Evolutionary conservation across 2,888 invertebrate genomes (phyloP).

Genomic region (Oscheius sp.): DNA sequence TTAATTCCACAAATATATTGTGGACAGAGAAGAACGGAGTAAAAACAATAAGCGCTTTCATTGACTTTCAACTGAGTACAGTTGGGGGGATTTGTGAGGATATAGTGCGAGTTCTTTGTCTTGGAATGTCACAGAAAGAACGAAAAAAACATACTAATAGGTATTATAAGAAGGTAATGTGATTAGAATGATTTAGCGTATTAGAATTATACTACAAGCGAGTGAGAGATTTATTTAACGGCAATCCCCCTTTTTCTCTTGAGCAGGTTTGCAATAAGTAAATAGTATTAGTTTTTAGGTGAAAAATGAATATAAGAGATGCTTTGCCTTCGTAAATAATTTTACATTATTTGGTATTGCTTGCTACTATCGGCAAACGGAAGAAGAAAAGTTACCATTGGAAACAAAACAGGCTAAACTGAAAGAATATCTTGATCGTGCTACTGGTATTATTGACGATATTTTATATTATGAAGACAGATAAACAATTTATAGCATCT

Average conservation of each 20-base stretch:
- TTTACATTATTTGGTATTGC: conserved; percentile 24
- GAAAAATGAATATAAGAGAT: conserved; percentile 11
- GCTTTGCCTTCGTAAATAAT: conserved; percentile 8
- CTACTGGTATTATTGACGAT: conserved; percentile 18
- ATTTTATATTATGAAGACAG: too few species aligned
- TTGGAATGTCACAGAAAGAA: conserved; percentile 2
- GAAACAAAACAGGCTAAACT: conserved; percentile 8
- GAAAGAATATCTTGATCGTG: conserved; percentile 8
- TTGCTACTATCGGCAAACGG: conserved; percentile 12
- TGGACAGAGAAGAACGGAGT: conserved; percentile 16
- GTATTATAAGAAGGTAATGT: background rate
- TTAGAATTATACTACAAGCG: background rate
- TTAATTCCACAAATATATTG: conserved; percentile 24
- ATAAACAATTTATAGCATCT: too few species aligned
- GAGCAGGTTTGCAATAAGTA: conserved; percentile 3
- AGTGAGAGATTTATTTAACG: conserved; percentile 2
- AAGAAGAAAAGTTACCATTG: conserved; percentile 13
- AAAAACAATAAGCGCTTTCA: conserved; percentile 19
- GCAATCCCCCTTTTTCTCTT: conserved; percentile 9
- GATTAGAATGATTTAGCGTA: background rate
- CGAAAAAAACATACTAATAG: conserved; percentile 7
- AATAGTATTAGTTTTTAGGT: conserved; percentile 9
- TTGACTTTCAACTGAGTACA: conserved; percentile 28
- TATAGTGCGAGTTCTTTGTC: conserved; percentile 8
- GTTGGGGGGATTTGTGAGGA: conserved; percentile 26